A percentile compares a stretch with the other conserved stretches of the same genome.
Evolutionary conservation across 2,113 vertebrate species (phyloP).

Genomic region (Polypterus bichir): DNA sequence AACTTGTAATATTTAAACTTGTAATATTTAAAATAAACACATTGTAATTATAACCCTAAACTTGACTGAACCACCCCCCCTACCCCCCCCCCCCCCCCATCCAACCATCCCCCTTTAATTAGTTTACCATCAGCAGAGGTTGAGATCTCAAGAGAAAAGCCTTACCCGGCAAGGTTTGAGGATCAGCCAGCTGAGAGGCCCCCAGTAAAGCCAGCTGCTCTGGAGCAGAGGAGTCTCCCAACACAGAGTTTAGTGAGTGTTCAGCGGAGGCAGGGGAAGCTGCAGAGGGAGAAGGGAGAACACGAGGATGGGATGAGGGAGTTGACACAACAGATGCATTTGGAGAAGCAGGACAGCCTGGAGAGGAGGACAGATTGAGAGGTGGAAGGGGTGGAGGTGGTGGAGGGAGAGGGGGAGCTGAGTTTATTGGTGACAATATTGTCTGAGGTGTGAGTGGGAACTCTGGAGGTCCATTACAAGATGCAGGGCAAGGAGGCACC

Average conservation of each 20-base stretch:
- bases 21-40: too few relatives aligned
- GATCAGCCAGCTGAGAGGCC: conserved; percentile 66
- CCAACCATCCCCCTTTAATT: conserved; percentile 19
- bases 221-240: conserved; percentile 82
- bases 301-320: conserved; percentile 92
- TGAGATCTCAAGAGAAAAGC: conserved; percentile 32
- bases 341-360: conserved; percentile 55
- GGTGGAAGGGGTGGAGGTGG: conserved; percentile 54
- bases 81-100: too few relatives aligned
- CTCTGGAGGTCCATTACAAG: conserved; percentile 56
- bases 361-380: conserved; percentile 55
- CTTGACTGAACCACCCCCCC: too few relatives aligned
- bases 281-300: conserved; percentile 96
- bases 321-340: conserved; percentile 57
- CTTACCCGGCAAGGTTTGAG: conserved; percentile 65
- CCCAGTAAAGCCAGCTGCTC: conserved; percentile 60
- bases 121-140: conserved; percentile 32
- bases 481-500: conserved; percentile 62
- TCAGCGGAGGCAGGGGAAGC: conserved; percentile 75
- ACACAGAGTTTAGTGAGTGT: conserved; percentile 71
- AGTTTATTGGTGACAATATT: conserved; percentile 52
- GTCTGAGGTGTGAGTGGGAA: conserved; percentile 36
- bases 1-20: too few relatives aligned
- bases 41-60: too few relatives aligned
- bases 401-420: conserved; percentile 41